A percentile compares a stretch with the other conserved stretches of the same genome.
phyloP scores from a whole-genome alignment of 1,140 invertebrate species.

The Lamellibrachia luymesi region DNA sequence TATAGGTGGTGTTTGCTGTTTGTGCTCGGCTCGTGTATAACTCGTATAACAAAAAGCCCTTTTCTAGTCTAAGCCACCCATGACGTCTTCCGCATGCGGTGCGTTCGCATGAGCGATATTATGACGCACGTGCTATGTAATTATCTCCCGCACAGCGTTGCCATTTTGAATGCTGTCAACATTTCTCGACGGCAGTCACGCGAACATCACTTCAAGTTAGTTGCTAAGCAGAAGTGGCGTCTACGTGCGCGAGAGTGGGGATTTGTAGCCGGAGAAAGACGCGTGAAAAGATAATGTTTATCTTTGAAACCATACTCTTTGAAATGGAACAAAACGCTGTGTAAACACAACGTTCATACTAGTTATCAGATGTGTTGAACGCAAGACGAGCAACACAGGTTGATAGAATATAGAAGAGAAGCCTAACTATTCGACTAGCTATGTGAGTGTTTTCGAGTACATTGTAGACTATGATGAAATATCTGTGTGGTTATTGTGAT shows the following conservation, averaged over 20 bases:
- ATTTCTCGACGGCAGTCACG: background rate
- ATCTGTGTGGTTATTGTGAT: background rate
- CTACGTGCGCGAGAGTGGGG: background rate
- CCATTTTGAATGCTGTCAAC: background rate
- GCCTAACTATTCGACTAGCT: background rate
- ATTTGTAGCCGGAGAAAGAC: background rate
- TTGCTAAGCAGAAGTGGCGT: background rate
- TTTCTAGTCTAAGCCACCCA: background rate
- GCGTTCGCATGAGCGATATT: background rate
- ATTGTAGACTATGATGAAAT: background rate
- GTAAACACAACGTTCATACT: background rate
- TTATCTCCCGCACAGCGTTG: too few species aligned
- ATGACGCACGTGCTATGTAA: too few species aligned
- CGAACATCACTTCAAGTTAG: background rate
- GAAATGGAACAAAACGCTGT: background rate
- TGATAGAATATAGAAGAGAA: background rate
- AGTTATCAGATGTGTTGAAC: background rate
- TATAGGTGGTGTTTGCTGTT: background rate
- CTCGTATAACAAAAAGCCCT: background rate
- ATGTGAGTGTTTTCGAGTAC: background rate
- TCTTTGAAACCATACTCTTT: background rate
- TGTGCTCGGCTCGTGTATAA: too few species aligned
- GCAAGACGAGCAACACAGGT: background rate
- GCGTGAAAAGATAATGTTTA: background rate
- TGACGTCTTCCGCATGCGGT: background rate